phyloP scores from a whole-genome alignment of 1,140 invertebrate genomes.

The Bombus consobrinus region DNA sequence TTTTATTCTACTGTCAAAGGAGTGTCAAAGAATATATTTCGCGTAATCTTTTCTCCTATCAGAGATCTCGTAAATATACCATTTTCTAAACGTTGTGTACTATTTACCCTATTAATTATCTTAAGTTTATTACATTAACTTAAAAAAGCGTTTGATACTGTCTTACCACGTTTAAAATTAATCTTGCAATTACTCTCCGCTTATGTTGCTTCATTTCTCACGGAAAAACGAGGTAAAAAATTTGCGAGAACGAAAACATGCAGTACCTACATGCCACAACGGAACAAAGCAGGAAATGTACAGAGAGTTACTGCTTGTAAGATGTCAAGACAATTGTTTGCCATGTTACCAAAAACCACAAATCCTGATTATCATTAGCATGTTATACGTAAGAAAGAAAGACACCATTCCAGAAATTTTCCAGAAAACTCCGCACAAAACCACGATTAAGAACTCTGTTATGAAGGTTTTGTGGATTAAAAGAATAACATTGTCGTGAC shows the following conservation, averaged over 20 bases:
- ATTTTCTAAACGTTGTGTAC: too few species aligned
- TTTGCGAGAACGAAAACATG: neutral
- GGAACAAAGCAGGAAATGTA: neutral
- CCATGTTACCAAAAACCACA: neutral
- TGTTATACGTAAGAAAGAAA: neutral
- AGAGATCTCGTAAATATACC: neutral
- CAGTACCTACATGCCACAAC: too few species aligned
- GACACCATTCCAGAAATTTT: neutral
- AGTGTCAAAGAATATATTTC: neutral
- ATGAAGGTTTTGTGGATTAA: neutral
- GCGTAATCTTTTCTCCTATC: neutral
- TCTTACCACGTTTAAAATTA: too few species aligned
- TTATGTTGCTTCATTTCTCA: neutral
- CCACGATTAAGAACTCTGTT: neutral
- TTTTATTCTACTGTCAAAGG: too few species aligned
- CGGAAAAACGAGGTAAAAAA: neutral
- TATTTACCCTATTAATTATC: too few species aligned
- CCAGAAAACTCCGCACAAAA: neutral
- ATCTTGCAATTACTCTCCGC: too few species aligned
- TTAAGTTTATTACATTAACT: too few species aligned
- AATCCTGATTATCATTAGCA: neutral
- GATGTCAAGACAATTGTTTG: neutral
- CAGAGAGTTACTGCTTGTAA: neutral
- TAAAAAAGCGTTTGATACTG: too few species aligned
- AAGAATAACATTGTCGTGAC: neutral